These are phyloP conservation scores for Hypomecis atomaria DNA, from an alignment of 2,888 invertebrate species.

Conservation along the genomic window DNA sequence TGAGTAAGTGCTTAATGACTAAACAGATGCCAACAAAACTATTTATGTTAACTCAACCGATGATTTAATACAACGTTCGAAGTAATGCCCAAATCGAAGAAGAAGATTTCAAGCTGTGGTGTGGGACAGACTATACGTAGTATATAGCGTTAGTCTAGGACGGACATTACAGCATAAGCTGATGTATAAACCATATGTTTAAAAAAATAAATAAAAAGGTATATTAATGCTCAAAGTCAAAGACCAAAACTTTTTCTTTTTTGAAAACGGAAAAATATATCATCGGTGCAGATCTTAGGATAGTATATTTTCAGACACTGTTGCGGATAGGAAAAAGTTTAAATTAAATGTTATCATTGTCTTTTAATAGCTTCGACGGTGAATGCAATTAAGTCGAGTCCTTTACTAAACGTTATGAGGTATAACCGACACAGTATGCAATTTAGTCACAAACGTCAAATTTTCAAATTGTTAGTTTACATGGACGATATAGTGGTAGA, in stretches of 20 bases:
- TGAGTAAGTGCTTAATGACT: constrained; percentile 40
- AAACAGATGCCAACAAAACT: constrained; percentile 37
- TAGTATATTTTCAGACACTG: constrained; percentile 1
- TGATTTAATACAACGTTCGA: constrained; percentile 45
- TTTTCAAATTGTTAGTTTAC: constrained; percentile 1
- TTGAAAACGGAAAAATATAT: neutral
- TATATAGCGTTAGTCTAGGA: neutral
- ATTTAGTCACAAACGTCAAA: neutral
- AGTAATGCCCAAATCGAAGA: constrained; percentile 43
- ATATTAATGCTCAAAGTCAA: too few species aligned
- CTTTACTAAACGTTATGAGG: too few species aligned
- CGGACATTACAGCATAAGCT: neutral
- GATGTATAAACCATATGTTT: neutral
- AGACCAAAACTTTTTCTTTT: too few species aligned
- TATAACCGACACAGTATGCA: neutral
- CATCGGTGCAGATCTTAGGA: neutral
- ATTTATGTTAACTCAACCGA: constrained; percentile 45
- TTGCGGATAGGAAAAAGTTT: neutral
- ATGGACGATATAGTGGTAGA: constrained; percentile 4
- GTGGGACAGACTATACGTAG: constrained; percentile 47
- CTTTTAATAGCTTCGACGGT: neutral
- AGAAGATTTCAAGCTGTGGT: constrained; percentile 43
- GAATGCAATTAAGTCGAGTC: too few species aligned
- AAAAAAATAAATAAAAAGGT: neutral
- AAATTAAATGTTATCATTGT: neutral